Base-by-base conservation (phyloP, 1,140 invertebrate species). In the Coptotermes formosanus region DNA sequence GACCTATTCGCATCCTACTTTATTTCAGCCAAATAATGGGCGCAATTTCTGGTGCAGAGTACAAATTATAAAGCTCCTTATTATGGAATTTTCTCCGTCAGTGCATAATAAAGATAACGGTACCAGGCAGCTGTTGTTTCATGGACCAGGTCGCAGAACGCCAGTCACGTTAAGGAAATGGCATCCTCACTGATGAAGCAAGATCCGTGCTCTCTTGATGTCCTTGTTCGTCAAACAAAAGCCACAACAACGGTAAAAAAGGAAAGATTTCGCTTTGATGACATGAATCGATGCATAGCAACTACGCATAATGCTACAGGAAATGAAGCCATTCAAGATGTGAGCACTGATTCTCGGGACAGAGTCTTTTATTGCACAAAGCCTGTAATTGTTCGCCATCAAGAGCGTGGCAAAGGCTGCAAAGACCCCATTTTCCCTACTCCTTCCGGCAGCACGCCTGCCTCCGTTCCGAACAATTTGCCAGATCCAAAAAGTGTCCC, bases 391-490 rank as follows among this genome's bases (percentile, higher is more conserved):
- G 82, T 86, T 81, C 84, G 32, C 43, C 48, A 45, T 30, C 43
- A 32, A 83, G 83, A 45, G 86, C 43, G 48, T 30, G 25, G 30
- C 64, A 85, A 85, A 87, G 83, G 64, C 86, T n/a, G 23, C 48
- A 59, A 32, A 45, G 12, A 43, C 82, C 59, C 30, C 85, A n/a
- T 82, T 83, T 30, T 55, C 30, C 64, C 86, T 43, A 23, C 86
- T 87, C 81, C 86, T 83, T 86, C 84, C 86, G 84, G 81, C 84
- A 59, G 85, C 81, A 85, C 87, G 75, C 85, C 85, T 82, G 69
- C 85, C 44, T 75, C 38, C 85, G 64, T 87, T 87, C 87, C 87
- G 84, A 87, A 83, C 87, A 87, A 87, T 87, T 87, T 87, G 85
- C 87, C 85, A 38, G 43, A 81, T 52, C 85, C 55, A 83, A 82